A percentile compares a stretch with the other conserved stretches of the same genome.
Evolutionary conservation across 2,888 invertebrate genomes (phyloP).

Genomic region (Anorthoa munda): DNA sequence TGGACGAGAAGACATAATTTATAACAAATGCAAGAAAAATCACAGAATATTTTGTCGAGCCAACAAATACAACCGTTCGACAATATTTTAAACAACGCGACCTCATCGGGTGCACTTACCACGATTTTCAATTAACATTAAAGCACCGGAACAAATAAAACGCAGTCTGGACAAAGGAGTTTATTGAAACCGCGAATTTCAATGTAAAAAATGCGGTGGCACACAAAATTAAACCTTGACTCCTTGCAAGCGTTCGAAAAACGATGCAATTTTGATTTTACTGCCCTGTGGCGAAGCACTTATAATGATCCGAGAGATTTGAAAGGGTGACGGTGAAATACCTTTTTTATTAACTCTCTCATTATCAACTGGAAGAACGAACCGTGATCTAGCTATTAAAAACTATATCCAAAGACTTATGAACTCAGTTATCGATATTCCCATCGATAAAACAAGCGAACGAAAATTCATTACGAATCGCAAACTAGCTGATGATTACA

Average conservation of each 20-base stretch:
- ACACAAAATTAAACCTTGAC: slow-evolving; percentile 71
- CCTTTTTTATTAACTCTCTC: slow-evolving; percentile 29
- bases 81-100: slow-evolving; percentile 68
- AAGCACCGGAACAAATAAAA: slow-evolving; percentile 83
- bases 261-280: slow-evolving; percentile 60
- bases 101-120: slow-evolving; percentile 76
- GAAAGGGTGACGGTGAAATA: slow-evolving; percentile 39
- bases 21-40: neutral
- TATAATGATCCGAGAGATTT: slow-evolving; percentile 51
- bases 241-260: slow-evolving; percentile 50
- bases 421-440: slow-evolving; percentile 15
- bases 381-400: slow-evolving; percentile 49
- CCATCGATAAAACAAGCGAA: slow-evolving; percentile 15
- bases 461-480: slow-evolving; percentile 64
- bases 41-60: slow-evolving; percentile 14
- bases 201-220: slow-evolving; percentile 74
- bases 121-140: slow-evolving; percentile 82
- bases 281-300: slow-evolving; percentile 55
- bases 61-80: slow-evolving; percentile 37
- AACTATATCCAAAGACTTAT: slow-evolving; percentile 8
- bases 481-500: slow-evolving; percentile 71
- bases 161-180: slow-evolving; percentile 77
- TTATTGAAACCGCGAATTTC: slow-evolving; percentile 78
- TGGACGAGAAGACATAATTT: too few species aligned
- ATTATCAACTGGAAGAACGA: slow-evolving; percentile 13